Percentiles rank a stretch among this genome's conserved stretches.
Conservation (phyloP, 2,113 vertebrate genomes). For the Phyllostomus hastatus region DNA sequence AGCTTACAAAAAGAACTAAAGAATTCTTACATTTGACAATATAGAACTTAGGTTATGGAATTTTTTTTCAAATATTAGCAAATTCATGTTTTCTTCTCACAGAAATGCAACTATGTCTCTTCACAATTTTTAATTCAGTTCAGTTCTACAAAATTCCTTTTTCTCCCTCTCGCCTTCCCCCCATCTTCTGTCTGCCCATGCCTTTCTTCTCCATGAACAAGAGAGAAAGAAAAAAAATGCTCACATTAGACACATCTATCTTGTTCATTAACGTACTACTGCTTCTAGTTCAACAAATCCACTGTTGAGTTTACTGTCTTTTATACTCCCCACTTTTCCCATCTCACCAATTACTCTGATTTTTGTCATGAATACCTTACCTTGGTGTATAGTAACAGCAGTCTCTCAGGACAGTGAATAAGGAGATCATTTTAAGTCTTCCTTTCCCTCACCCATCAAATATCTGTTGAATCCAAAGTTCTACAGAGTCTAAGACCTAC, state of each 20-base stretch:
- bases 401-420: not conserved
- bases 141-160: not conserved
- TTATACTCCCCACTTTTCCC: not conserved
- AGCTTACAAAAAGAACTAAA: not conserved
- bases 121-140: not conserved
- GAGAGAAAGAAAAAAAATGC: not conserved
- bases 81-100: not conserved
- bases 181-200: not conserved
- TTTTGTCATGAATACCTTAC: not conserved
- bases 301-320: not conserved
- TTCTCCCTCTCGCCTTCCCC: not conserved
- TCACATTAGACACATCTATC: not conserved
- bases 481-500: not conserved
- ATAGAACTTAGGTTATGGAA: not conserved
- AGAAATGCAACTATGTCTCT: not conserved
- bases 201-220: not conserved
- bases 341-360: not conserved
- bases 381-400: not conserved
- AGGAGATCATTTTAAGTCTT: not conserved
- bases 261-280: not conserved
- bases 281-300: not conserved
- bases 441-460: not conserved
- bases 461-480: not conserved
- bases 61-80: not conserved
- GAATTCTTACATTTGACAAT: not conserved